Conservation (phyloP, 2,113 vertebrate genomes). For the Cavia aperea region DNA sequence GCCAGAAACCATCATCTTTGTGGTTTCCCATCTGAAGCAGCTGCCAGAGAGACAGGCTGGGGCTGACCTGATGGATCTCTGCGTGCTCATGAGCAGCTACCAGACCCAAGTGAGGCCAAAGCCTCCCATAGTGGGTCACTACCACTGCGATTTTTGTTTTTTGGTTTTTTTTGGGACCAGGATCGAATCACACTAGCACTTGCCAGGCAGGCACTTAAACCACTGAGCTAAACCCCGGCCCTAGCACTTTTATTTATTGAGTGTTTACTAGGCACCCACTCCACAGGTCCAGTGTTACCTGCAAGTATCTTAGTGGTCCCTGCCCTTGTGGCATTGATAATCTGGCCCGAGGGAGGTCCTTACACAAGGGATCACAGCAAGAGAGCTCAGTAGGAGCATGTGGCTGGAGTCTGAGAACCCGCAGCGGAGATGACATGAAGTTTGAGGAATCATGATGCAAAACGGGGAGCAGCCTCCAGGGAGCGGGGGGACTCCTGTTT, state of each 20-base stretch:
- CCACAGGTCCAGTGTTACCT: not conserved
- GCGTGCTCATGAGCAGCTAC: no score
- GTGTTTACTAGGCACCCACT: not conserved
- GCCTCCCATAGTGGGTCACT: not conserved
- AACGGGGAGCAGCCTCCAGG: not conserved
- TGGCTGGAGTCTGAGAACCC: not conserved
- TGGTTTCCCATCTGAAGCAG: not conserved
- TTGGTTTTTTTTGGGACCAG: no score
- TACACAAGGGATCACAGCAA: not conserved
- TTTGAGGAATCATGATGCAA: not conserved
- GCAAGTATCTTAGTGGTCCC: not conserved
- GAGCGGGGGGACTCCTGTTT: not conserved
- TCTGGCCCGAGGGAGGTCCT: not conserved
- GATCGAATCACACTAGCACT: no score
- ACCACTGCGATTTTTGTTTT: not conserved
- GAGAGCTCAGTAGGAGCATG: not conserved
- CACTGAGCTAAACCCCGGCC: no score
- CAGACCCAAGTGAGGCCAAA: not conserved
- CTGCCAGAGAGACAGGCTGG: not conserved
- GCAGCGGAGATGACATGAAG: not conserved
- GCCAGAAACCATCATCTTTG: constrained; percentile 56
- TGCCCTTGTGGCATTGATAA: not conserved
- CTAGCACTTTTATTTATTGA: not conserved
- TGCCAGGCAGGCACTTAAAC: no score
- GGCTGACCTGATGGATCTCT: not conserved